Evolutionary conservation across 2,797 vertebrate genomes (phyloP).

Genomic region (Benthosema pterotum): DNA sequence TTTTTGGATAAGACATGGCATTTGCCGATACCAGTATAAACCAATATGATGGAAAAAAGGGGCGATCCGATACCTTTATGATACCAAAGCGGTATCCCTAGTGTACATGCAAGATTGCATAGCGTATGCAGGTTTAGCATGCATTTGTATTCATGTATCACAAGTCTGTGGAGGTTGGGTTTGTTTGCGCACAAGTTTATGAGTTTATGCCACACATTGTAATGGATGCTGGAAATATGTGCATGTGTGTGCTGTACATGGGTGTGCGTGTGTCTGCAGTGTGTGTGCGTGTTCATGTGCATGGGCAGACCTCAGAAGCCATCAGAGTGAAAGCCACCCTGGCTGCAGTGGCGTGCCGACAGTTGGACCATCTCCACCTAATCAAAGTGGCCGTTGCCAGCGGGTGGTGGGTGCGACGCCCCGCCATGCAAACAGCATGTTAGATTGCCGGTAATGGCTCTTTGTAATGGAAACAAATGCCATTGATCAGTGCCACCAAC

Average conservation of each 20-base stretch:
- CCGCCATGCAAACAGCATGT: constrained; percentile 43
- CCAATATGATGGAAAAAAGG: too few species aligned
- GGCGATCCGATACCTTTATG: too few species aligned
- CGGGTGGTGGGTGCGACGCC: too few species aligned
- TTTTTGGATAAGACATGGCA: too few species aligned
- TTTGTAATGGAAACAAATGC: constrained; percentile 58
- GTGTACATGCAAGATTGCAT: not conserved
- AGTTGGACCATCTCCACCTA: constrained; percentile 39
- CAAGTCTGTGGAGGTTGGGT: too few species aligned
- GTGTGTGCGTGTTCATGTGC: constrained; percentile 9
- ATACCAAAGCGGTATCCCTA: too few species aligned
- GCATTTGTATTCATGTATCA: not conserved
- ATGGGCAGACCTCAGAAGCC: constrained; percentile 28
- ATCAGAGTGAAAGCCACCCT: constrained; percentile 16
- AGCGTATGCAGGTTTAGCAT: not conserved
- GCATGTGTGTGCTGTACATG: not conserved
- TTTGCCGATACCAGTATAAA: too few species aligned
- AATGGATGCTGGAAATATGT: not conserved
- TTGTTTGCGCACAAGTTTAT: too few species aligned
- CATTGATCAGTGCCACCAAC: constrained; percentile 37
- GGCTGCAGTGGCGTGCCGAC: constrained; percentile 3
- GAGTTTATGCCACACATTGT: too few species aligned
- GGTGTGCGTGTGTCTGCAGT: not conserved
- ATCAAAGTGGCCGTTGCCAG: constrained; percentile 44
- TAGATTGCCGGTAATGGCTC: constrained; percentile 28